A percentile compares a stretch with the other conserved stretches of the same genome.
phyloP scores from a whole-genome alignment of 2,888 invertebrate species.

The Pelosia muscerda region DNA sequence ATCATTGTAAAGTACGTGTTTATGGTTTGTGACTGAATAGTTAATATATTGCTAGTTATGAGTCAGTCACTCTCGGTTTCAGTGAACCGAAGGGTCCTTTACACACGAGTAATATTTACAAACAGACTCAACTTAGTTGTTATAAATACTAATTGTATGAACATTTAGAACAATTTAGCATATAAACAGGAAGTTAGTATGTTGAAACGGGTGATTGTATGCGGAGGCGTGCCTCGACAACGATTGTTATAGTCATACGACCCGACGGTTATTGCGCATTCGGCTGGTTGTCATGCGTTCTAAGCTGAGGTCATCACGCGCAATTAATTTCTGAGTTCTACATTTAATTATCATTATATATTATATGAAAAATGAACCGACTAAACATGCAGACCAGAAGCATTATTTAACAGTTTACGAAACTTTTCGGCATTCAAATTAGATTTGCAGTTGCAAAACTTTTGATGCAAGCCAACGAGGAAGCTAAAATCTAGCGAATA shows the following conservation, averaged over 20 bases:
- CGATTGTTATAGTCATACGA: constrained; percentile 67
- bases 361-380: constrained; percentile 38
- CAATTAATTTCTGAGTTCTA: constrained; percentile 65
- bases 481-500: constrained; percentile 36
- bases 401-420: constrained; percentile 28
- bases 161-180: constrained; percentile 55
- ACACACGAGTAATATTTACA: constrained; percentile 45
- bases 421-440: constrained; percentile 33
- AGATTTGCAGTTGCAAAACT: constrained; percentile 18
- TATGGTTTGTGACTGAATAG: neutral
- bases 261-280: constrained; percentile 71
- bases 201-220: constrained; percentile 72
- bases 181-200: constrained; percentile 77
- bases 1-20: neutral
- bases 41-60: constrained; percentile 12
- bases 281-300: constrained; percentile 62
- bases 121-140: constrained; percentile 35
- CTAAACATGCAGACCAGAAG: constrained; percentile 40
- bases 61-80: constrained; percentile 41
- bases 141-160: constrained; percentile 48
- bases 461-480: constrained; percentile 27
- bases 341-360: constrained; percentile 59
- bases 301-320: constrained; percentile 69
- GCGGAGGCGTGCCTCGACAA: constrained; percentile 71
- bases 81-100: constrained; percentile 33